phyloP scores from a whole-genome alignment of 2,113 vertebrate genomes.

The Nycticorax nycticorax region DNA sequence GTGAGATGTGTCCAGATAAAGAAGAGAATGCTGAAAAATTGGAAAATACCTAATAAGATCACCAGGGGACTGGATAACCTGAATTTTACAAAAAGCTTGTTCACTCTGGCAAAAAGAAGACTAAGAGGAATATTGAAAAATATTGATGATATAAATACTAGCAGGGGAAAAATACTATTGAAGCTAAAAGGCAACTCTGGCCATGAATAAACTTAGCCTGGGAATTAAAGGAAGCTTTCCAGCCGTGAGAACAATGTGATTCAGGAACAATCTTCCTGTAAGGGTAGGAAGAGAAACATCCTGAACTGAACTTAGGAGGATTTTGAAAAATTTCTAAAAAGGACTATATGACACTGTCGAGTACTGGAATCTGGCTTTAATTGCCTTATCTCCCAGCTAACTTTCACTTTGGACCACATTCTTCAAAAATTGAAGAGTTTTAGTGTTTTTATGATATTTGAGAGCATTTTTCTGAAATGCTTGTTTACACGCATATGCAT shows the following conservation, averaged over 20 bases:
- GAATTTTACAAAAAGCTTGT: neutral
- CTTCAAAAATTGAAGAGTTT: neutral
- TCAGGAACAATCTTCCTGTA: neutral
- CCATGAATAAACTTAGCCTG: neutral
- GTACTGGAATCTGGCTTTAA: neutral
- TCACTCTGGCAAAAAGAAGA: neutral
- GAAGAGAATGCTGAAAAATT: neutral
- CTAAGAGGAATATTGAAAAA: neutral
- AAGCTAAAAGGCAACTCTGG: neutral
- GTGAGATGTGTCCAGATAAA: neutral
- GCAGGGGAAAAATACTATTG: neutral
- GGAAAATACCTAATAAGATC: neutral
- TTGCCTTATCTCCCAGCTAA: neutral
- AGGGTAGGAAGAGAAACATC: neutral
- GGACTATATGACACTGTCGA: neutral
- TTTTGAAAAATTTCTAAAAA: neutral
- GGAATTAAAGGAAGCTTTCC: neutral
- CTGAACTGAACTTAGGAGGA: neutral
- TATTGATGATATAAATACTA: neutral
- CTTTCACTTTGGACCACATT: conserved; percentile 1
- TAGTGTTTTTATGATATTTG: neutral
- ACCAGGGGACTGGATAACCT: neutral
- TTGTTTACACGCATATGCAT: neutral
- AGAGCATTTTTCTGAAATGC: neutral
- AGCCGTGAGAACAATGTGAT: neutral